Evolutionary conservation across 1,140 invertebrate species (phyloP).

Genomic region (Sitophilus oryzae): DNA sequence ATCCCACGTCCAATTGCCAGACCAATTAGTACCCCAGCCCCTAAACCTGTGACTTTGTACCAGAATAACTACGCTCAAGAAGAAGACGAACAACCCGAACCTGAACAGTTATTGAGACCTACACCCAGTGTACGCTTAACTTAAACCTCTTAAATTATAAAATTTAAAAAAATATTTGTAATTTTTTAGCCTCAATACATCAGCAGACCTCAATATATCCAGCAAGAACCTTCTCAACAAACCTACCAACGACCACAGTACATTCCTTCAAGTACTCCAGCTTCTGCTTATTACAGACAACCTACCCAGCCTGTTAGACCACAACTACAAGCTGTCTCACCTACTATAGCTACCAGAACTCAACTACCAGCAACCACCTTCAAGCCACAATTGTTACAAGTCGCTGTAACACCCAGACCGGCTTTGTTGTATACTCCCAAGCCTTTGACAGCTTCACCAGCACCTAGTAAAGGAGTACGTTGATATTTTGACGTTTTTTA

Average conservation of each 20-base stretch:
- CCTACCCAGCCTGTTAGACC: conserved; percentile 42
- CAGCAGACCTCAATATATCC: conserved; percentile 30
- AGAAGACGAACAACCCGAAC: conserved; percentile 53
- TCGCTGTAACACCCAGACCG: conserved; percentile 52
- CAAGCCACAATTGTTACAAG: conserved; percentile 56
- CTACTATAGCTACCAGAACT: conserved; percentile 44
- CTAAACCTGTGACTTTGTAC: conserved; percentile 58
- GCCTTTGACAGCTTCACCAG: conserved; percentile 40
- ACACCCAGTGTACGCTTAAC: conserved; percentile 21
- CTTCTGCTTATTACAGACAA: conserved; percentile 24
- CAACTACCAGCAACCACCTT: conserved; percentile 60
- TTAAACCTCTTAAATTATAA: no score
- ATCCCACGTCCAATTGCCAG: conserved; percentile 42
- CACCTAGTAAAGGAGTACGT: conserved; percentile 32
- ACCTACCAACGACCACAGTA: conserved; percentile 39
- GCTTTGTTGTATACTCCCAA: conserved; percentile 50
- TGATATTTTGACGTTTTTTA: background rate
- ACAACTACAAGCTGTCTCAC: conserved; percentile 36
- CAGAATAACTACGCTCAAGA: conserved; percentile 58
- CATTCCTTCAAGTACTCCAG: conserved; percentile 20
- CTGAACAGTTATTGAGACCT: conserved; percentile 50
- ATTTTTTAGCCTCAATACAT: conserved; percentile 7
- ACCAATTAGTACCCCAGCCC: conserved; percentile 45
- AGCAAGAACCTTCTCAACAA: background rate
- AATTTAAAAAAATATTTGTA: background rate